Percentiles rank a stretch among this genome's conserved stretches.
phyloP scores from a whole-genome alignment of 2,113 vertebrate species.

The Peromyscus californicus region DNA sequence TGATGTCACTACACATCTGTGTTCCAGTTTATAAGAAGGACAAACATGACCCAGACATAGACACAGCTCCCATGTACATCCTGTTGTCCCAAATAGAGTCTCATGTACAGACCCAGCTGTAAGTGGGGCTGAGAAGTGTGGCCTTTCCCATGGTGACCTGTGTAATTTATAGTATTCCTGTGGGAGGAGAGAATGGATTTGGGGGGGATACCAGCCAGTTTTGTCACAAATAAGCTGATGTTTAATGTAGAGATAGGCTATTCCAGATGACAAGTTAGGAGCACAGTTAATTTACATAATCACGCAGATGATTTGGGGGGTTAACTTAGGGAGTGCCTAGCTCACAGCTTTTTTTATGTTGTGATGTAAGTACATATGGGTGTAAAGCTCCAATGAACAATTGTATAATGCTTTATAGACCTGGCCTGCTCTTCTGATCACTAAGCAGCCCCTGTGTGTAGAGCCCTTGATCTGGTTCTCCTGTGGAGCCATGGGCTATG shows the following conservation, averaged over 20 bases:
- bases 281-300: not conserved
- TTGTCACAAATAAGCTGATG: not conserved
- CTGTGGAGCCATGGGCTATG: not conserved
- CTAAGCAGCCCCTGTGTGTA: not conserved
- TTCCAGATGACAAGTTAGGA: not conserved
- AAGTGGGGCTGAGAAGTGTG: not conserved
- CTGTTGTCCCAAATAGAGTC: not conserved
- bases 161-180: not conserved
- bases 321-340: not conserved
- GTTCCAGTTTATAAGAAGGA: not conserved
- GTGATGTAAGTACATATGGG: not conserved
- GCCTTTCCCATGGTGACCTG: not conserved
- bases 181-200: not conserved
- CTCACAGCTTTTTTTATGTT: not conserved
- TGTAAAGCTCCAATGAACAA: not conserved
- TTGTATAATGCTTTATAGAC: not conserved
- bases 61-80: not conserved
- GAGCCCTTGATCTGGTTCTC: not conserved
- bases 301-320: not conserved
- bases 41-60: not conserved
- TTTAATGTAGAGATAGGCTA: not conserved
- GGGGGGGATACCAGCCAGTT: not conserved
- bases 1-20: rapidly evolving
- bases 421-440: not conserved
- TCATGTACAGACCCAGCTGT: not conserved